Evolutionary conservation across 2,797 vertebrate genomes (phyloP).

Genomic region (Spondyliosoma cantharus): DNA sequence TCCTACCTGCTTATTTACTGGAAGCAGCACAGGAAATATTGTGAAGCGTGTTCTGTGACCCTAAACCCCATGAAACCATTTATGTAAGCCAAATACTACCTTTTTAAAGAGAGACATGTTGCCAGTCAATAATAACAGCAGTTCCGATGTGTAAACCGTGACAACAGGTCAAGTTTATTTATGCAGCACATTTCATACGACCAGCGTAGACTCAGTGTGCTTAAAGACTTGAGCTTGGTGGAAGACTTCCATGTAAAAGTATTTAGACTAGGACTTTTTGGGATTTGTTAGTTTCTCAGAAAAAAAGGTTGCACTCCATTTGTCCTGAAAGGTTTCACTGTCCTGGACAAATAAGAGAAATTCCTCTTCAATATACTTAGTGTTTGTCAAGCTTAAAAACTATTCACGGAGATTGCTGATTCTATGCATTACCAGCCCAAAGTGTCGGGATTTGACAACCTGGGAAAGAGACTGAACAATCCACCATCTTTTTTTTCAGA

Average conservation of each 20-base stretch:
- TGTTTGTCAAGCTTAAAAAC: no score
- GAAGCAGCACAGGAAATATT: slow-evolving; percentile 35
- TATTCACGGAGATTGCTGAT: no score
- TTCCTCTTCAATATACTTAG: no score
- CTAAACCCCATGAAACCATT: slow-evolving; percentile 7
- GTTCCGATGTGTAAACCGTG: neutral
- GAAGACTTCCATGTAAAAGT: neutral
- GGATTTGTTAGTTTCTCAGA: no score
- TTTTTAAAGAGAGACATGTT: slow-evolving; percentile 16
- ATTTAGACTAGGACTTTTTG: neutral
- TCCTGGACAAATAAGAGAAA: no score
- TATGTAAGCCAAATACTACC: slow-evolving; percentile 21
- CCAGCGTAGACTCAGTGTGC: neutral
- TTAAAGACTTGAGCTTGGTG: neutral
- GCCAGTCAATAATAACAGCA: neutral
- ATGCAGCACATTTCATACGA: neutral
- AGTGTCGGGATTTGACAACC: no score
- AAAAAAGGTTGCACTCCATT: no score
- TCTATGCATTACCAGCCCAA: no score
- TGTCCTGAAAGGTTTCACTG: no score
- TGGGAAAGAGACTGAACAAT: no score
- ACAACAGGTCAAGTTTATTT: neutral
- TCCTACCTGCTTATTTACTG: slow-evolving; percentile 46
- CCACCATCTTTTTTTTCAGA: no score
- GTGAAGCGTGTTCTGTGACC: slow-evolving; percentile 30